Evolutionary conservation across 1,140 invertebrate species (phyloP).

Genomic region (Cryptotermes secundus): DNA sequence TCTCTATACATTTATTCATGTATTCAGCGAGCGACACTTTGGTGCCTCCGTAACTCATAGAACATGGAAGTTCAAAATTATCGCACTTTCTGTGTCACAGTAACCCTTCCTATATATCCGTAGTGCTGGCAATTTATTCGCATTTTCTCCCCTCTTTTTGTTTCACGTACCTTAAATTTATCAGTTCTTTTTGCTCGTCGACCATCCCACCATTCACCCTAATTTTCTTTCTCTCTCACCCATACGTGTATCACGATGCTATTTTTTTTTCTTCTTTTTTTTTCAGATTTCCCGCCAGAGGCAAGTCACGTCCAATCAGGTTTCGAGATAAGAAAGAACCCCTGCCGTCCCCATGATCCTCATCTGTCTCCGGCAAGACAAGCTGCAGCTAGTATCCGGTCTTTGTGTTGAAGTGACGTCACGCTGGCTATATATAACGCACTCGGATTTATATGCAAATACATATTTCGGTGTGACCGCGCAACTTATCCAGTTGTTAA

Average conservation of each 20-base stretch:
- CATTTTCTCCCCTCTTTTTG: background rate
- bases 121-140: background rate
- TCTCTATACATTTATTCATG: background rate
- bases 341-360: constrained; percentile 11
- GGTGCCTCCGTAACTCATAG: background rate
- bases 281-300: constrained; percentile 1
- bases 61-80: background rate
- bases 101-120: background rate
- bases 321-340: background rate
- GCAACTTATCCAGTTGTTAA: too few species aligned
- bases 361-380: constrained; percentile 6
- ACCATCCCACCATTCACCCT: background rate
- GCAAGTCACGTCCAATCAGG: constrained; percentile 14
- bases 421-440: too few species aligned
- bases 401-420: too few species aligned
- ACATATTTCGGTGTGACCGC: too few species aligned
- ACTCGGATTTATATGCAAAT: too few species aligned
- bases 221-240: background rate
- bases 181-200: background rate
- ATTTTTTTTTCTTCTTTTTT: background rate
- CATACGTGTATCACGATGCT: background rate
- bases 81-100: background rate
- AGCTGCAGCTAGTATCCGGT: background rate
- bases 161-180: constrained; percentile 5
- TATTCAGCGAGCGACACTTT: background rate